These are phyloP conservation scores for Takifugu bimaculatus DNA, from an alignment of 2,113 vertebrate species.

Conservation along the genomic window DNA sequence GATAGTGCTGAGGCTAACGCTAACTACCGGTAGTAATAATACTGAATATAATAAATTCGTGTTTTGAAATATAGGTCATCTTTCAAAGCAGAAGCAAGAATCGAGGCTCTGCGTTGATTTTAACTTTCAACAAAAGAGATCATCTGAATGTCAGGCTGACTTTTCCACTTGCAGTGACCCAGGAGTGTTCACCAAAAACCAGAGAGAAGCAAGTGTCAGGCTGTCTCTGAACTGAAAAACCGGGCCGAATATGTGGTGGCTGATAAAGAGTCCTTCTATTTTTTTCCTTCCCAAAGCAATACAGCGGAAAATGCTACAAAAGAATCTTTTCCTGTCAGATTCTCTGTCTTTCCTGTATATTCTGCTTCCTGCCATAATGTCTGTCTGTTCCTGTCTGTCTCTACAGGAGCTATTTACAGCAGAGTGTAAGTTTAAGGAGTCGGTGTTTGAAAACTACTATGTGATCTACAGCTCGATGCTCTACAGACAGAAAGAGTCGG, in stretches of 20 bases:
- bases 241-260: no score
- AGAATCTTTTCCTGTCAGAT: not conserved
- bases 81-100: no score
- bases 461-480: conserved; percentile 99
- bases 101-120: conserved; percentile 11
- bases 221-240: no score
- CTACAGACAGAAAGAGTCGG: conserved; percentile 97
- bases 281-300: not conserved
- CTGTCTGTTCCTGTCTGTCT: conserved; percentile 1
- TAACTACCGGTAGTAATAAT: no score
- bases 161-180: conserved; percentile 16
- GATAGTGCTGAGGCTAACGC: no score
- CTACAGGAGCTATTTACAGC: conserved; percentile 95
- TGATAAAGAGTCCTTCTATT: no score
- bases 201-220: no score
- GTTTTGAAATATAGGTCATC: no score
- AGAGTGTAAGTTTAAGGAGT: conserved; percentile 99
- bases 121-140: not conserved
- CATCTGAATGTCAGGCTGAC: conserved; percentile 5
- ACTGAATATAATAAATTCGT: no score
- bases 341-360: not conserved
- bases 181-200: not conserved
- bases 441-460: conserved; percentile 98
- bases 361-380: not conserved
- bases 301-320: not conserved